Conservation (phyloP, 2,797 vertebrate species). For the Pantherophis vulpinus region DNA sequence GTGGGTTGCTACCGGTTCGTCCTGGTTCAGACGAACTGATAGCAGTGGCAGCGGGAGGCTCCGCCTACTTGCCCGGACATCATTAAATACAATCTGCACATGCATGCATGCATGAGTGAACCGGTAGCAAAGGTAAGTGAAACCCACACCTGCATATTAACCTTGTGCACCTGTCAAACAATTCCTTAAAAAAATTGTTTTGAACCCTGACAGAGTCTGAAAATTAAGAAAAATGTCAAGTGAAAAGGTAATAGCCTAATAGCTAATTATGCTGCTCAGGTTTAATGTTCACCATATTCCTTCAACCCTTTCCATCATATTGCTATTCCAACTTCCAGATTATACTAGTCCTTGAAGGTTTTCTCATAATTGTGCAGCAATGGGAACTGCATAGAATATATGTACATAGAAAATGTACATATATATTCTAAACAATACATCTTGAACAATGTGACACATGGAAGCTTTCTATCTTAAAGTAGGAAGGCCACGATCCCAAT, state of each 20-base stretch:
- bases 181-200: constrained; percentile 43
- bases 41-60: no score
- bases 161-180: constrained; percentile 47
- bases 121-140: no score
- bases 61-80: fast-evolving
- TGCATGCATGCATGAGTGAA: no score
- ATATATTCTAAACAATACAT: not conserved
- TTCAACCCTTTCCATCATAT: not conserved
- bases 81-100: no score
- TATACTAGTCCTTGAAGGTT: not conserved
- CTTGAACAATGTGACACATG: not conserved
- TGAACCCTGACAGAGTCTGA: constrained; percentile 18
- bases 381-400: not conserved
- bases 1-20: no score
- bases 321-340: constrained; percentile 25
- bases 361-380: not conserved
- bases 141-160: constrained; percentile 24
- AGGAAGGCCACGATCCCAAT: not conserved
- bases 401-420: not conserved
- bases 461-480: not conserved
- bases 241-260: constrained; percentile 31
- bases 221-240: constrained; percentile 27
- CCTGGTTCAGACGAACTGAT: no score
- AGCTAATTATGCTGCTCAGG: constrained; percentile 52
- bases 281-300: constrained; percentile 34